Evolutionary conservation across 2,113 vertebrate species (phyloP).

Genomic region (Platichthys flesus): DNA sequence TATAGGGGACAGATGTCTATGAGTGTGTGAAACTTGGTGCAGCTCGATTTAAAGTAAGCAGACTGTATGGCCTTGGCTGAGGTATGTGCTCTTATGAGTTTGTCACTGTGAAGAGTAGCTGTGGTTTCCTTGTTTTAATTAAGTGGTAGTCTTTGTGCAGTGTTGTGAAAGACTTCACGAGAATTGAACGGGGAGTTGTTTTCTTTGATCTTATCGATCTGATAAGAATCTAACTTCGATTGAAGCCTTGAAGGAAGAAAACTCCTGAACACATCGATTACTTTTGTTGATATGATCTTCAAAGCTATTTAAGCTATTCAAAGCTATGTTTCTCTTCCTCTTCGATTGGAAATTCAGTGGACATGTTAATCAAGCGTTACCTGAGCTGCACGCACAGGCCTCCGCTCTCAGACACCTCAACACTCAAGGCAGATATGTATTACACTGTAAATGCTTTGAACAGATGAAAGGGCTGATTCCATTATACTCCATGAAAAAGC

Average conservation of each 20-base stretch:
- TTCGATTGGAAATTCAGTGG: neutral
- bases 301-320: neutral
- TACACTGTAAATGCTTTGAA: neutral
- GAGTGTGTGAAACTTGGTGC: too few relatives aligned
- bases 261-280: neutral
- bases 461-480: neutral
- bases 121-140: neutral
- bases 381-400: conserved; percentile 36
- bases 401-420: neutral
- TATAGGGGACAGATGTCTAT: too few relatives aligned
- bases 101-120: neutral
- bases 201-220: conserved; percentile 16
- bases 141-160: neutral
- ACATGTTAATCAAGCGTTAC: neutral
- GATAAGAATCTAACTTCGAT: conserved; percentile 2
- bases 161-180: neutral
- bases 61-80: too few relatives aligned
- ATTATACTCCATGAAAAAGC: neutral
- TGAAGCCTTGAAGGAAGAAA: neutral
- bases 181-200: neutral
- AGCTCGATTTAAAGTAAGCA: too few relatives aligned
- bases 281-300: neutral
- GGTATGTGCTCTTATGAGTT: too few relatives aligned
- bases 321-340: neutral
- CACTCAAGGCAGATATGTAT: neutral